Evolutionary conservation across 1,140 invertebrate species (phyloP), one percentile per base, ranked within the genome.

Genomic region (Chlorops oryzae): DNA sequence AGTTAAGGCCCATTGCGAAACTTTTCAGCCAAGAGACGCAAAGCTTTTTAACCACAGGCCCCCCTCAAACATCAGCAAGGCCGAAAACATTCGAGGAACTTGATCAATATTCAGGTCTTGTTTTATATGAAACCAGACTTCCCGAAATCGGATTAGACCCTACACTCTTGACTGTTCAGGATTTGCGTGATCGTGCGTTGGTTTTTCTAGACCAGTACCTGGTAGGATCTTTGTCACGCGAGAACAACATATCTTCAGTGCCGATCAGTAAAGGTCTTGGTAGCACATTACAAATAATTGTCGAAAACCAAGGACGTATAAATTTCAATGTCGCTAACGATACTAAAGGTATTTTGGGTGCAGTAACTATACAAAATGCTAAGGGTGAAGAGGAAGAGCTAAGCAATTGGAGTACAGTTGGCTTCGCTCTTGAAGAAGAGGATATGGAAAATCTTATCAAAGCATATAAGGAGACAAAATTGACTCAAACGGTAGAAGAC

Each of bases 231-330:
- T 59, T 88, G 9, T 84, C 79, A 44, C 73, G 86, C 50, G 77
- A 76, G 32, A 73, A 78, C 41, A 70, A 74, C 21, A 72, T 79
- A 23, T 77, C 72, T 42, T 62, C 72, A 1, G 28, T 86, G 2
- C 73, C 75, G 2, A 58, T 90, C 4, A 58, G 59, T 38, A 74
- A 76, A 17, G 70, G 73, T 15, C 61, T 70, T 39, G 80, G 77
- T 5, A 75, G 78, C 23, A 71, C 64, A 1, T 59, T 93, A 7
- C 78, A 81, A 41, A 73, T 93, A 25, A 64, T 92, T 0, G 87
- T 92, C 0, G 89, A 92, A 73, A 91, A 88, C 68, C 84, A 88
- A 74, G 90, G 89, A 37, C 76, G 88, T 34, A 76, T 90, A n/a
- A 88, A 86, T 58, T 90, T 77, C 67, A 85, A 85, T 37, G 61